Evolutionary conservation across 2,113 vertebrate genomes (phyloP), one percentile per base, ranked within the genome.

Genomic region (Gallinago jamesoni): DNA sequence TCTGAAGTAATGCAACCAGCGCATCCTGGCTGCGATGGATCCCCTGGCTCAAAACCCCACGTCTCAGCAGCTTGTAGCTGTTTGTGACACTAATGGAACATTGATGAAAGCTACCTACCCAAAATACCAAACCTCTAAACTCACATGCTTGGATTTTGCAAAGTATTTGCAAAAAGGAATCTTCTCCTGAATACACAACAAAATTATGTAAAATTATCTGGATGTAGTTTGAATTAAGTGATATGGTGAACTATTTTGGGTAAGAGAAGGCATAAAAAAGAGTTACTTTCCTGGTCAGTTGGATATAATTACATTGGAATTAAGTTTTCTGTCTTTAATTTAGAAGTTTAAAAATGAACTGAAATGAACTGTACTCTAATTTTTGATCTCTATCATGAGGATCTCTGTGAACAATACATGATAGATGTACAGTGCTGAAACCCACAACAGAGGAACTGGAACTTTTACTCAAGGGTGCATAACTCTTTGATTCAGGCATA

Each of bases 401-500:
- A 89, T 87, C 74, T 89, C 80, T 77, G 37, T 78, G 77, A 95
- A 91, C 80, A 82, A 30, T 55, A 47, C 5, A 8, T 16, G n/a
- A 85, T 24, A 80, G 75, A 85, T 83, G 55, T 41, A 64, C n/a
- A 74, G 37, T 52, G 74, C 67, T 73, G 75, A 91, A 35, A 87
- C 50, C 74, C 84, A 89, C 84, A 91, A 83, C 70, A 92, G 81
- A 96, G 80, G 66, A 96, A 75, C 64, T 89, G 66, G 27, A 92
- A 91, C 64, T 87, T 89, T 73, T 83, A 94, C 89, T 96, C 86
- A 72, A 28, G 50, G 45, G 81, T 79, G 50, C 18, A 28, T 39
- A 89, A 64, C 55, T 77, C 88, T 97, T 86, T 79, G 91, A 94
- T 94, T 91, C 81, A 86, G 24, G 52, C 78, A 84, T 77, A 81